Evolutionary conservation across 2,888 invertebrate species (phyloP).

Genomic region (Anorthoa munda): DNA sequence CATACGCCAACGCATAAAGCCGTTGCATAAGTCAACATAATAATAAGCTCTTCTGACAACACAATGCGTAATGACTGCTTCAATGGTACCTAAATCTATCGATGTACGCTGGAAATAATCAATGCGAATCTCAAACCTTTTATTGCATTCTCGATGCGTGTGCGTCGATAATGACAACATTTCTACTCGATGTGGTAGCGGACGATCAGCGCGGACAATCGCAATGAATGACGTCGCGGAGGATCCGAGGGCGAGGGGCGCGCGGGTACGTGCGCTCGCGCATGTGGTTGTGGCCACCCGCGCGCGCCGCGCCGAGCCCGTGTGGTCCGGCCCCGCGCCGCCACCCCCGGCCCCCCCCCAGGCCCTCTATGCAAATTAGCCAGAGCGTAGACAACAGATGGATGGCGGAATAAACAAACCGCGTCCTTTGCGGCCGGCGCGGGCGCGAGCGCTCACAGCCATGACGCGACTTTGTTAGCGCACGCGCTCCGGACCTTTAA

Average conservation of each 20-base stretch:
- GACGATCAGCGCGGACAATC: constrained; percentile 87
- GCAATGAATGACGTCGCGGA: constrained; percentile 89
- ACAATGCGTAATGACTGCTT: constrained; percentile 71
- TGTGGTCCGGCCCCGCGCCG: constrained; percentile 89
- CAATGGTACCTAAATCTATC: constrained; percentile 78
- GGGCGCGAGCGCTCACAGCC: constrained; percentile 42
- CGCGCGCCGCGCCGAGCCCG: constrained; percentile 89
- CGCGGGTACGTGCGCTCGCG: constrained; percentile 84
- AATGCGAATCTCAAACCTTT: constrained; percentile 78
- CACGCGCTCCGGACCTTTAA: constrained; percentile 45
- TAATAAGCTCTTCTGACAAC: constrained; percentile 66
- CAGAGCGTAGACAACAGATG: constrained; percentile 90
- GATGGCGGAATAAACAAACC: constrained; percentile 91
- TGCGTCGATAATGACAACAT: constrained; percentile 88
- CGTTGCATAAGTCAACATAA: constrained; percentile 73
- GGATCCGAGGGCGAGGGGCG: constrained; percentile 74
- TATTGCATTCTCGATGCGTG: constrained; percentile 86
- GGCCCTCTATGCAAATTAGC: constrained; percentile 91
- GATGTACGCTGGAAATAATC: constrained; percentile 75
- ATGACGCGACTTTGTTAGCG: constrained; percentile 63
- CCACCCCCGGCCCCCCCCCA: constrained; percentile 73
- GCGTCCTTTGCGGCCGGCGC: constrained; percentile 84
- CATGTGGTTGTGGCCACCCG: constrained; percentile 91
- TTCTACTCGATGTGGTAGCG: constrained; percentile 88
- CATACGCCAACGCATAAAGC: constrained; percentile 52